These are phyloP conservation scores for Nyctibius grandis DNA, from an alignment of 2,797 vertebrate genomes.

Conservation along the genomic window DNA sequence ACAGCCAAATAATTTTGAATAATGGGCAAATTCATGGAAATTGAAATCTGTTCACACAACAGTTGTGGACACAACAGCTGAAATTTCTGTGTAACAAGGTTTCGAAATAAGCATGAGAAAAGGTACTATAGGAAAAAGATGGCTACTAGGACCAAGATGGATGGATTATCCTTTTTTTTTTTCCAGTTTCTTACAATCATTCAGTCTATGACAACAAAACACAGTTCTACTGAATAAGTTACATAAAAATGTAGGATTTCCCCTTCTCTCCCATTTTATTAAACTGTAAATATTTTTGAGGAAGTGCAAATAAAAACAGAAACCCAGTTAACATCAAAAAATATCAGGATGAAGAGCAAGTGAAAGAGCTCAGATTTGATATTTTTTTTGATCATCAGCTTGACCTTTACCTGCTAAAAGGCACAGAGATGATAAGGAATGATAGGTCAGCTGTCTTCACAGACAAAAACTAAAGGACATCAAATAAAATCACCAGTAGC, in stretches of 20 bases:
- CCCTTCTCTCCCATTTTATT: not conserved
- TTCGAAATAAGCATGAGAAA: not conserved
- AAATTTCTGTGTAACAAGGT: not conserved
- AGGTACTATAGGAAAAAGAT: not conserved
- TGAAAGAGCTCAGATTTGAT: not conserved
- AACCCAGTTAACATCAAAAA: not conserved
- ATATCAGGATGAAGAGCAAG: not conserved
- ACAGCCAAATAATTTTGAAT: not conserved
- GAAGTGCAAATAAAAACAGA: not conserved
- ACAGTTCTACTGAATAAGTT: not conserved
- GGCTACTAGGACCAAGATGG: not conserved
- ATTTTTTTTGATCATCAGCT: not conserved
- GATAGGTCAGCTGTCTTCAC: not conserved
- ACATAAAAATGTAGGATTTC: not conserved
- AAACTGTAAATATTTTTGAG: not conserved
- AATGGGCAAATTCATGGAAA: not conserved
- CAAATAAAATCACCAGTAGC: not conserved
- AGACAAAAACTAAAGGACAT: not conserved
- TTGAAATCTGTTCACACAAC: not conserved
- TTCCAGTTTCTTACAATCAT: not conserved
- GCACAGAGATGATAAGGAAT: not conserved
- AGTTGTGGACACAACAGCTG: not conserved
- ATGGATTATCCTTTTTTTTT: not conserved
- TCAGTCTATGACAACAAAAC: not conserved
- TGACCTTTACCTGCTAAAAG: not conserved